Conservation (phyloP, 2,888 invertebrate species). For the Orthonevra nobilis region DNA sequence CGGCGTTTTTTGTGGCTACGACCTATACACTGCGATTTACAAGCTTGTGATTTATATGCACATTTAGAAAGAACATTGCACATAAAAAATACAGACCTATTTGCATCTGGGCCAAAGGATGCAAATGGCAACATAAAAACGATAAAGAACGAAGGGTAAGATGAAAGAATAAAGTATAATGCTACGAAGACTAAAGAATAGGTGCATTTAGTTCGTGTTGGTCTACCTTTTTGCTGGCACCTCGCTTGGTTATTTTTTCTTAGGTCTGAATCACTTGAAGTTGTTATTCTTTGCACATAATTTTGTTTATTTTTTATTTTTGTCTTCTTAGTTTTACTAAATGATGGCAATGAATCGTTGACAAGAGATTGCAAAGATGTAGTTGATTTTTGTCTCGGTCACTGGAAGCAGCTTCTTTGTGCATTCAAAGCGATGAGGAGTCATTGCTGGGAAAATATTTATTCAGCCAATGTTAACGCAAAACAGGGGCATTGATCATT, state of each 20-base stretch:
- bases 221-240: slow-evolving; percentile 40
- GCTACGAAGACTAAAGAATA: slow-evolving; percentile 38
- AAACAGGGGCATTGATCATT: background rate
- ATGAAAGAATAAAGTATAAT: slow-evolving; percentile 24
- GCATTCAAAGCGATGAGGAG: background rate
- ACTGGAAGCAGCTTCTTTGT: slow-evolving; percentile 18
- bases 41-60: slow-evolving; percentile 65
- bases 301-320: too few species aligned
- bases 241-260: slow-evolving; percentile 10
- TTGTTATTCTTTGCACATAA: slow-evolving; percentile 56
- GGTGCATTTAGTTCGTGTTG: slow-evolving; percentile 54
- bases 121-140: slow-evolving; percentile 61
- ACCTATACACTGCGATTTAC: slow-evolving; percentile 23
- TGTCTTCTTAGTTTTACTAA: slow-evolving; percentile 59
- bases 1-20: background rate
- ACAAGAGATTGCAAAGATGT: slow-evolving; percentile 36
- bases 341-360: slow-evolving; percentile 70
- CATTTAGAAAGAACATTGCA: slow-evolving; percentile 58
- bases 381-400: slow-evolving; percentile 14
- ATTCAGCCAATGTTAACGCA: slow-evolving; percentile 3
- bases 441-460: slow-evolving; percentile 38
- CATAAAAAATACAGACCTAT: slow-evolving; percentile 46
- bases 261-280: slow-evolving; percentile 57
- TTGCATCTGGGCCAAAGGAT: slow-evolving; percentile 66
- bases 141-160: slow-evolving; percentile 11